phyloP scores from a whole-genome alignment of 2,797 vertebrate genomes.

The Sparidentex hasta region DNA sequence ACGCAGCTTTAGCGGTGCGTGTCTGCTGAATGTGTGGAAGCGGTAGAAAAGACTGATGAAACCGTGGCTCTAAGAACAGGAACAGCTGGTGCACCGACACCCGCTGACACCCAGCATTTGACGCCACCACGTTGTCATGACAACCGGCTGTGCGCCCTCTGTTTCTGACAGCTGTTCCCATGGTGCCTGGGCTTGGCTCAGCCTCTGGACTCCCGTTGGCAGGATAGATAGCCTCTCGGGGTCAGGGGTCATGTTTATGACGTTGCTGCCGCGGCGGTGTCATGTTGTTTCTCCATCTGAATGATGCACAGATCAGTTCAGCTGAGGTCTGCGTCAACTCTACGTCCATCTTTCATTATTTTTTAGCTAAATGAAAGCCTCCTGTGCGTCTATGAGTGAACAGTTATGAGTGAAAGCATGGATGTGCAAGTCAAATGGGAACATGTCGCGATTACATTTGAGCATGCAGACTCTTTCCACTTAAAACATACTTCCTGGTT shows the following conservation, averaged over 20 bases:
- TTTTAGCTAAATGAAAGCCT: slow-evolving; percentile 3
- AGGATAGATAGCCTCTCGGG: slow-evolving; percentile 53
- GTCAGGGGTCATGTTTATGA: slow-evolving; percentile 68
- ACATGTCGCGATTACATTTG: background rate
- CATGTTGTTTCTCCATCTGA: slow-evolving; percentile 62
- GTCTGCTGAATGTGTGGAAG: slow-evolving; percentile 50
- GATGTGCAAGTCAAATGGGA: background rate
- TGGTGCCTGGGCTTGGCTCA: slow-evolving; percentile 65
- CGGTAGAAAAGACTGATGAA: slow-evolving; percentile 46
- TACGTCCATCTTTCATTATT: slow-evolving; percentile 15
- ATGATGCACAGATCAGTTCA: slow-evolving; percentile 18
- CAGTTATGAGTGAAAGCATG: background rate
- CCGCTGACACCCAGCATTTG: slow-evolving; percentile 66
- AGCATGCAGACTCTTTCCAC: background rate
- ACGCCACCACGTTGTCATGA: slow-evolving; percentile 77
- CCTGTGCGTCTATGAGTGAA: background rate
- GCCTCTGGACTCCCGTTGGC: slow-evolving; percentile 56
- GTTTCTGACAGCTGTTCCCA: slow-evolving; percentile 83
- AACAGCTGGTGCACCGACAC: slow-evolving; percentile 75
- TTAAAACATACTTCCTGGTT: background rate
- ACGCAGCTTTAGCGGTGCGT: background rate
- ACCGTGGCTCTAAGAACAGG: slow-evolving; percentile 53
- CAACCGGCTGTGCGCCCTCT: slow-evolving; percentile 74
- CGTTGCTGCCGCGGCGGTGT: slow-evolving; percentile 30
- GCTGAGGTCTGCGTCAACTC: slow-evolving; percentile 4